Conservation (phyloP, 2,113 vertebrate species). For the Stigmatopora nigra region DNA sequence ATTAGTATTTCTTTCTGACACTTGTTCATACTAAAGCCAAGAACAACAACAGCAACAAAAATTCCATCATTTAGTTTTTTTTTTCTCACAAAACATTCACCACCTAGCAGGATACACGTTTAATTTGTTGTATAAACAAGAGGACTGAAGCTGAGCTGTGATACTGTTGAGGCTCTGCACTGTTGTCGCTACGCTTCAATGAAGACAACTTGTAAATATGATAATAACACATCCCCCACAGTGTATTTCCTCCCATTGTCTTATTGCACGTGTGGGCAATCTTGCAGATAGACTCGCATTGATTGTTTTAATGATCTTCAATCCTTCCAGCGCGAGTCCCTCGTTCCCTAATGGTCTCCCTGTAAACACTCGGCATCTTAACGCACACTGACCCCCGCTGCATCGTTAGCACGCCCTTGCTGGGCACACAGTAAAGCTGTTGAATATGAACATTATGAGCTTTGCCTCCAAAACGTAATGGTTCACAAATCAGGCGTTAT, state of each 20-base stretch:
- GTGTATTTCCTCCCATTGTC: constrained; percentile 48
- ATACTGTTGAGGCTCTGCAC: constrained; percentile 10
- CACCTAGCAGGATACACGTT: neutral
- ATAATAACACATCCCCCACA: constrained; percentile 46
- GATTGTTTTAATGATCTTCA: constrained; percentile 64
- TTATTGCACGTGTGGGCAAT: constrained; percentile 62
- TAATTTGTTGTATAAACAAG: neutral
- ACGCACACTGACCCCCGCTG: constrained; percentile 43
- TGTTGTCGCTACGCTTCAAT: constrained; percentile 29
- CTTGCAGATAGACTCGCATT: constrained; percentile 61
- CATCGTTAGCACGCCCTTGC: constrained; percentile 53
- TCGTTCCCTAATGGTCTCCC: constrained; percentile 45
- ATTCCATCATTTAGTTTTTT: neutral
- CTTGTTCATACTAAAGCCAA: no score
- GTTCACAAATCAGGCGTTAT: constrained; percentile 83
- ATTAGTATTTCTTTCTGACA: no score
- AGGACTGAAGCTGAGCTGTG: constrained; percentile 8
- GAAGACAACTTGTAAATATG: constrained; percentile 58
- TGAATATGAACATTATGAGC: constrained; percentile 78
- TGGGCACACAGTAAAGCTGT: constrained; percentile 62
- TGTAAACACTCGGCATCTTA: constrained; percentile 47
- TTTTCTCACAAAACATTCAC: neutral
- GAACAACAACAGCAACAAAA: no score
- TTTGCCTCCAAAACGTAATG: constrained; percentile 80
- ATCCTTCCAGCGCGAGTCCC: constrained; percentile 45